Conservation (phyloP, 2,888 invertebrate genomes). For the Apoderus coryli region DNA sequence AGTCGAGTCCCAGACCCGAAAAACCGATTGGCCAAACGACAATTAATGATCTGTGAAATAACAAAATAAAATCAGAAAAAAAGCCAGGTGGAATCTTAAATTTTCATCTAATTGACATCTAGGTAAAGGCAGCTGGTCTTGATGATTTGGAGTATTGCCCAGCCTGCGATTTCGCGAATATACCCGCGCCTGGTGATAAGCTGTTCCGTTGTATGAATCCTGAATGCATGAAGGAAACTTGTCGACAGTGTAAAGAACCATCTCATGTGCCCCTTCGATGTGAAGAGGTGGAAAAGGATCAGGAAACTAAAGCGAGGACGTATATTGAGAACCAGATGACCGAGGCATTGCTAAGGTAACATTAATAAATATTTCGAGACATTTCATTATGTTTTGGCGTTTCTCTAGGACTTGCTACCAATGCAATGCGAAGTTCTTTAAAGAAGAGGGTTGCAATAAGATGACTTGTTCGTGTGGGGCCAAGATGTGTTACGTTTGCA, state of each 20-base stretch:
- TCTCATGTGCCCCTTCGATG: constrained; percentile 39
- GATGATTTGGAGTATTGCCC: constrained; percentile 41
- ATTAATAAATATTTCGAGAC: neutral
- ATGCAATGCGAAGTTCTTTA: constrained; percentile 36
- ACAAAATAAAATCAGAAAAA: too few relatives aligned
- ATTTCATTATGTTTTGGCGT: constrained; percentile 13
- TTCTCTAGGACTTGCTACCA: constrained; percentile 33
- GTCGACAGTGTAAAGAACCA: constrained; percentile 36
- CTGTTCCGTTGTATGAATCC: constrained; percentile 41
- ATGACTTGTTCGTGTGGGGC: constrained; percentile 42
- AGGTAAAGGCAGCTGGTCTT: too few relatives aligned
- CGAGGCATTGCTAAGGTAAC: constrained; percentile 31
- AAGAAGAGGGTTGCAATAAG: constrained; percentile 42
- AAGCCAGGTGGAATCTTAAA: too few relatives aligned
- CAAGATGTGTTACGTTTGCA: constrained; percentile 41
- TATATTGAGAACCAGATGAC: constrained; percentile 42
- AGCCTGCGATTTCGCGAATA: constrained; percentile 41
- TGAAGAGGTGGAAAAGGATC: constrained; percentile 34
- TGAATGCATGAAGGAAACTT: constrained; percentile 41
- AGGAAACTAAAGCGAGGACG: constrained; percentile 30
- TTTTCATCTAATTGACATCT: too few relatives aligned
- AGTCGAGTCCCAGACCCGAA: too few relatives aligned
- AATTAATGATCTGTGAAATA: too few relatives aligned
- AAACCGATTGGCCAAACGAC: too few relatives aligned
- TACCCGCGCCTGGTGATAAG: constrained; percentile 31